Percentiles rank a stretch among this genome's conserved stretches.
phyloP scores from a whole-genome alignment of 1,140 invertebrate genomes.

The Pemphigus obesinymphae region DNA sequence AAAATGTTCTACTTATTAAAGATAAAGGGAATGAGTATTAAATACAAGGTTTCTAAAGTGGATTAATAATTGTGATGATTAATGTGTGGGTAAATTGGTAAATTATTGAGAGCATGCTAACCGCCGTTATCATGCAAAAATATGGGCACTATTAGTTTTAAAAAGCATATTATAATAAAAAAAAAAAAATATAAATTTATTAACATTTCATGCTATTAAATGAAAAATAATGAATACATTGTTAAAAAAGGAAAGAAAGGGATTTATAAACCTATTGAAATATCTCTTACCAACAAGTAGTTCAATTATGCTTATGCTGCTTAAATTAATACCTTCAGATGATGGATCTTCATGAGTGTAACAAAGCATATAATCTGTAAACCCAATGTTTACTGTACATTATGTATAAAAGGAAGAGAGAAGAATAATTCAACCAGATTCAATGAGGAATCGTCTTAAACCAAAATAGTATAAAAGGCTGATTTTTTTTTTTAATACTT shows the following conservation, averaged over 20 bases:
- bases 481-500: neutral
- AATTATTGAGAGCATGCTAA: neutral
- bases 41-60: neutral
- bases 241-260: constrained; percentile 10
- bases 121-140: constrained; percentile 3
- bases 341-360: constrained; percentile 84
- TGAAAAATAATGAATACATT: constrained; percentile 2
- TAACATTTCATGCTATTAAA: constrained; percentile 21
- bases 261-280: constrained; percentile 11
- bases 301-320: constrained; percentile 49
- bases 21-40: neutral
- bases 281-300: constrained; percentile 49
- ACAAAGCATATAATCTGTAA: constrained; percentile 86
- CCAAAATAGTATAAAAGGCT: neutral
- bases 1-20: neutral
- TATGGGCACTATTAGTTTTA: neutral
- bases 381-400: constrained; percentile 53
- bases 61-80: neutral
- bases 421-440: constrained; percentile 27
- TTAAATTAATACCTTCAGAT: constrained; percentile 70
- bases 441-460: constrained; percentile 23
- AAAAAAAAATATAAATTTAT: neutral
- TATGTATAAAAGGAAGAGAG: constrained; percentile 44
- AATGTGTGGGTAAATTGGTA: neutral
- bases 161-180: neutral